Conservation (phyloP, 2,797 vertebrate species). For the Morus bassanus region DNA sequence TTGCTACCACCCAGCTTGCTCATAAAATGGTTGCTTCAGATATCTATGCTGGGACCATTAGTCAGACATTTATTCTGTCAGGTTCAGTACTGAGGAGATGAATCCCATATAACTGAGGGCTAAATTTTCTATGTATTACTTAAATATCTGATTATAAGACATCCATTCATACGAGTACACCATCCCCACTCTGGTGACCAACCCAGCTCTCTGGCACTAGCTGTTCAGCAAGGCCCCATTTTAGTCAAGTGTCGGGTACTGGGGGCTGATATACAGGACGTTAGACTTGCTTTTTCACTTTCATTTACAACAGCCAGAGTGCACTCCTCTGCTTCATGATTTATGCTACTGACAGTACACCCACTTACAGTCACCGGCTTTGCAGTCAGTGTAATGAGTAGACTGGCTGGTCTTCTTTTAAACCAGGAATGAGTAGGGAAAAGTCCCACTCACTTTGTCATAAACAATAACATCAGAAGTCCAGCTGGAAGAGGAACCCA, state of each 20-base stretch:
- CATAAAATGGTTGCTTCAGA: not conserved
- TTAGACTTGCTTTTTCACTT: not conserved
- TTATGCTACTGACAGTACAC: not conserved
- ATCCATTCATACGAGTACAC: accelerated
- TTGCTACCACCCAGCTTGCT: not conserved
- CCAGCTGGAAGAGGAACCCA: not conserved
- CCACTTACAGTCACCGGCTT: not conserved
- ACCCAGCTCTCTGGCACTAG: not conserved
- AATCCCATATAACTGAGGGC: not conserved
- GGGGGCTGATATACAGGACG: not conserved
- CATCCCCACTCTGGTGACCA: too few relatives aligned
- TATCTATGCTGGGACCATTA: not conserved
- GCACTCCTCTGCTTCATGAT: not conserved
- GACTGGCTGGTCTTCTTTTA: not conserved
- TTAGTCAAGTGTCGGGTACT: not conserved
- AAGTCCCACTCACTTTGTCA: not conserved
- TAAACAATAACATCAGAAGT: not conserved
- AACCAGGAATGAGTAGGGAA: not conserved
- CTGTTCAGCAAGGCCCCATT: not conserved
- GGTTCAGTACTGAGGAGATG: not conserved
- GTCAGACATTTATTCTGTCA: not conserved
- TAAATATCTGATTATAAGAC: not conserved
- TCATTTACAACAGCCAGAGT: not conserved
- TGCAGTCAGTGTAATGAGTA: accelerated
- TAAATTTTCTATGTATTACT: not conserved